These are phyloP conservation scores for Notodonta ziczac DNA, from an alignment of 2,888 invertebrate species.

Conservation along the genomic window DNA sequence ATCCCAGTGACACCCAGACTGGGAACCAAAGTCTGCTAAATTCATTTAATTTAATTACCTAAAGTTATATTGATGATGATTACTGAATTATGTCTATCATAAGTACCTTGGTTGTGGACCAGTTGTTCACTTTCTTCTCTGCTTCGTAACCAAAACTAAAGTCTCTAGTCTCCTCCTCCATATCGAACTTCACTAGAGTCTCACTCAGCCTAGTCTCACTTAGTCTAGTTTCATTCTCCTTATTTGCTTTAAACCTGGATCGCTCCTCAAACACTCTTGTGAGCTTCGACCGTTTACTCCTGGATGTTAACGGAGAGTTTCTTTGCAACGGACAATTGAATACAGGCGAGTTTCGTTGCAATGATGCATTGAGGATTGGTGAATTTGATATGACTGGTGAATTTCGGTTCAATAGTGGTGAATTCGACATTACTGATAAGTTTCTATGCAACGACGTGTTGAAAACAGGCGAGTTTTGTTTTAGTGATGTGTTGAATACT, in stretches of 20 bases:
- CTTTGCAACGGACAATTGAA: not conserved
- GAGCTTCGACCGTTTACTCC: conserved; percentile 56
- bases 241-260: conserved; percentile 65
- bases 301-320: conserved; percentile 44
- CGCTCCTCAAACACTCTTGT: conserved; percentile 69
- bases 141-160: conserved; percentile 60
- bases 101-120: conserved; percentile 68
- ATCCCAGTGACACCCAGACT: too few species aligned
- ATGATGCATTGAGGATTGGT: too few species aligned
- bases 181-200: conserved; percentile 60
- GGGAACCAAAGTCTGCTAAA: too few species aligned
- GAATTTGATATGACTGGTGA: conserved; percentile 14
- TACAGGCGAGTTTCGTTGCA: too few species aligned
- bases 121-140: conserved; percentile 47
- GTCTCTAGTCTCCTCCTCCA: conserved; percentile 75
- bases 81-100: too few species aligned
- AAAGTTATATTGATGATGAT: too few species aligned
- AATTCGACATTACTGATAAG: conserved; percentile 18
- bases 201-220: conserved; percentile 40
- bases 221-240: conserved; percentile 57
- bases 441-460: conserved; percentile 29
- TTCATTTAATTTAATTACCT: too few species aligned
- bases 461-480: conserved; percentile 38
- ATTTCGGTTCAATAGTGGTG: conserved; percentile 39
- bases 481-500: conserved; percentile 14